Percentiles rank a stretch among this genome's conserved stretches.
Conservation (phyloP, 2,888 invertebrate genomes). For the Boloria selene region DNA sequence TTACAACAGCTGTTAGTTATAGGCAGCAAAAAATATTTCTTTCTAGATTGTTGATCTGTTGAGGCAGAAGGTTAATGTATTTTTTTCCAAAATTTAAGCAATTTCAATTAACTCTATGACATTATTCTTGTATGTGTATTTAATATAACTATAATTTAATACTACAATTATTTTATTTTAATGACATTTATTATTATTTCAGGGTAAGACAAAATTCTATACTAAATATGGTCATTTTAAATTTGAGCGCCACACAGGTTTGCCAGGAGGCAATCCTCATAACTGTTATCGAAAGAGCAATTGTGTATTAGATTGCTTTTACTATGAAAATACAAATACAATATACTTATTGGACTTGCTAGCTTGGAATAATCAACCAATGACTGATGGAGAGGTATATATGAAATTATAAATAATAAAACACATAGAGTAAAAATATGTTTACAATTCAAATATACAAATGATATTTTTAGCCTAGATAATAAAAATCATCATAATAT, state of each 20-base stretch:
- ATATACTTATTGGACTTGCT: conserved; percentile 92
- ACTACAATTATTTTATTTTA: neutral
- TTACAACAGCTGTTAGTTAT: neutral
- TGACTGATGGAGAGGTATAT: conserved; percentile 87
- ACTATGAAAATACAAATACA: conserved; percentile 80
- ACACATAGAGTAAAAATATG: neutral
- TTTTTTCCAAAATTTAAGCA: no score
- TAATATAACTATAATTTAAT: neutral
- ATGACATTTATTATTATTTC: conserved; percentile 46
- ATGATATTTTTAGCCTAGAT: no score
- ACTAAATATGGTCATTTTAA: conserved; percentile 84
- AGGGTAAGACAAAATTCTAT: conserved; percentile 88
- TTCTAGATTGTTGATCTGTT: no score
- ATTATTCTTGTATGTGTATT: neutral
- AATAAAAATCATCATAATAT: no score
- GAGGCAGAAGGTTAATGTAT: no score
- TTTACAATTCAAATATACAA: no score
- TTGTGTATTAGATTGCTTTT: conserved; percentile 93
- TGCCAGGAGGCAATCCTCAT: conserved; percentile 87
- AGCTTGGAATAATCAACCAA: conserved; percentile 88
- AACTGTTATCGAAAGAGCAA: conserved; percentile 59
- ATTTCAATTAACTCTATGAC: no score
- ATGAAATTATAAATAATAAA: neutral
- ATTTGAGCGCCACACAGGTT: conserved; percentile 82
- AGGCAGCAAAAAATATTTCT: no score